Conservation (phyloP, 30 jellyfish, hydroid and myxozoan species). For the Cassiopea xamachana region DNA sequence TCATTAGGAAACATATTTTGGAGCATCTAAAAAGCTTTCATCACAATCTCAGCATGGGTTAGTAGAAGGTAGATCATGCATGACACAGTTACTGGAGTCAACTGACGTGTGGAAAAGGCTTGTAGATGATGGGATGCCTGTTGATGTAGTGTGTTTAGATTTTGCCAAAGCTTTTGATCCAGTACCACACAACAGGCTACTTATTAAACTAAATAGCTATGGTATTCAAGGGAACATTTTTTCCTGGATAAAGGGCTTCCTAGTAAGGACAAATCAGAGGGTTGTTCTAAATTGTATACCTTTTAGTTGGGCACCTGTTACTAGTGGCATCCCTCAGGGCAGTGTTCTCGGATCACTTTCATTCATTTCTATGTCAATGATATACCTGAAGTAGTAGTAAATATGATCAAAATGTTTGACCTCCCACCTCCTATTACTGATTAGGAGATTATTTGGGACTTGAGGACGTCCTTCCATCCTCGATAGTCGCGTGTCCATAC, state of each 20-base stretch:
- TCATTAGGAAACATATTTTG: slow-evolving; percentile 8
- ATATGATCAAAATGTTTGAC: neutral
- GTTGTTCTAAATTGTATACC: slow-evolving; percentile 42
- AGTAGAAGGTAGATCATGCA: slow-evolving; percentile 46
- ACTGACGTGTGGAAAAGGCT: slow-evolving; percentile 34
- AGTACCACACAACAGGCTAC: slow-evolving; percentile 60
- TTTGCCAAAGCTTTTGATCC: slow-evolving; percentile 65
- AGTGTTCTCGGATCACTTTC: slow-evolving; percentile 50
- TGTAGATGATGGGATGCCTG: slow-evolving; percentile 36
- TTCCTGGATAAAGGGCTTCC: slow-evolving; percentile 41
- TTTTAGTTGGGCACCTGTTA: slow-evolving; percentile 18
- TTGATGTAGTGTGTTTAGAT: slow-evolving; percentile 60
- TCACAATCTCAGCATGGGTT: slow-evolving; percentile 52
- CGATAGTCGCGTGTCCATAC: neutral
- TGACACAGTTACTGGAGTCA: slow-evolving; percentile 45
- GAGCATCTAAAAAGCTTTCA: slow-evolving; percentile 18
- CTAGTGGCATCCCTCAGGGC: slow-evolving; percentile 50
- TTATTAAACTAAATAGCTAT: slow-evolving; percentile 22
- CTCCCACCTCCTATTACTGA: neutral
- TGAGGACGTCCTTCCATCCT: neutral
- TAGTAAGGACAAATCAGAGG: slow-evolving; percentile 33
- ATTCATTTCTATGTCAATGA: slow-evolving; percentile 19
- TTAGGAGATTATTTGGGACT: neutral
- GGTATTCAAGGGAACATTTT: slow-evolving; percentile 53
- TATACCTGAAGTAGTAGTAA: slow-evolving; percentile 30